Base-by-base conservation (phyloP, 1,140 invertebrate species). In the Nebria ingens region DNA sequence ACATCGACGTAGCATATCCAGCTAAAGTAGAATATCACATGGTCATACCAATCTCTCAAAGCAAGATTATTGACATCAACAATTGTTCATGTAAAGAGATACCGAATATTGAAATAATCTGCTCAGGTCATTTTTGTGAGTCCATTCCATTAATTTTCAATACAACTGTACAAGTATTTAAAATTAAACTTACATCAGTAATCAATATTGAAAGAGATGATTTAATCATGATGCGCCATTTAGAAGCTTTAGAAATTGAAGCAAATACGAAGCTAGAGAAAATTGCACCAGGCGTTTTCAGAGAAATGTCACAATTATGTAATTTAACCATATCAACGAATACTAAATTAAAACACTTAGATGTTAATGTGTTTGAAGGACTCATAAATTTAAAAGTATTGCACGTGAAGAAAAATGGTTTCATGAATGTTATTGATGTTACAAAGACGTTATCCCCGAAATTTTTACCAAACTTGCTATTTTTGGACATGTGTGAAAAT, bases 251-350 rank as follows among this genome's bases (percentile, higher is more conserved):
- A 12, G 53, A 59, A 51, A 54, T 68, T 22, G 65, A 68, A 25
- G 61, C 57, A 0, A 68, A 68, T 51, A 61, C 57, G 38, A 56
- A 62, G n/a, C 55, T 68, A 29, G 49, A 21, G 11, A 21, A 23
- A 2, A 65, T 68, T 49, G 38, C 57, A 51, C 51, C 59, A 1
- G 58, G 63, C 3, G 54, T 55, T 25, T 69, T 69, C 52, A 17
- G 58, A 15, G 56, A 65, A 21, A 62, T 69, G 59, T 53, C 58
- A 4, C 64, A 61, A 4, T 49, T 69, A n/a, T 54, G 23, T 1
- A 64, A 62, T 56, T 53, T 69, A 17, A 61, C 61, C 1, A 65
- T 69, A 38, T 61, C 61, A 3, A 65, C 59, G 38, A 69, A 68
- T 58, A 52, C 53, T 1, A 57, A 61, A 38, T 58, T 69, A n/a